Percentiles rank a stretch among this genome's conserved stretches.
These are phyloP conservation scores for Oncopeltus fasciatus DNA, from an alignment of 1,140 invertebrate genomes.

Conservation along the genomic window DNA sequence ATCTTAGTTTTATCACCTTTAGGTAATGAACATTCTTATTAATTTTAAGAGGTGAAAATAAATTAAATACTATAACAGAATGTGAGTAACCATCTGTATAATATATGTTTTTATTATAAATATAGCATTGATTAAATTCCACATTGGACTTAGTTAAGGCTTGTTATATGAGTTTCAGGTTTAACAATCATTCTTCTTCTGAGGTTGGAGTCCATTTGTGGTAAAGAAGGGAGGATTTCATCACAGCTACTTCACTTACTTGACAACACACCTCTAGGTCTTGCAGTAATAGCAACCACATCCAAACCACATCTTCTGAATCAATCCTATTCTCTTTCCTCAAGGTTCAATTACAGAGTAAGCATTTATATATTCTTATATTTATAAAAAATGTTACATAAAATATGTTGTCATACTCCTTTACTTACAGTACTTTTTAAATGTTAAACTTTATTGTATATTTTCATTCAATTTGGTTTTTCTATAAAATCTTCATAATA, in stretches of 20 bases:
- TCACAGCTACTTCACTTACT: not conserved
- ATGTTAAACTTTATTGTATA: not conserved
- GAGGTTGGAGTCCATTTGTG: not conserved
- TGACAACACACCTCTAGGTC: not conserved
- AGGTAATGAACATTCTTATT: no score
- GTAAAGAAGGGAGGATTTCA: not conserved
- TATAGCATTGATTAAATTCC: no score
- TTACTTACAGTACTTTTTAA: not conserved
- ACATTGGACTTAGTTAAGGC: no score
- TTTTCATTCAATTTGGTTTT: not conserved
- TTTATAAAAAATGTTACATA: no score
- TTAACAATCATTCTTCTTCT: slow-evolving; percentile 17
- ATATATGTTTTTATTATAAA: no score
- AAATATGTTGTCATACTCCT: not conserved
- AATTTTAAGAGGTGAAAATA: no score
- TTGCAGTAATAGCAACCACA: not conserved
- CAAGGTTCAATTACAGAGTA: not conserved
- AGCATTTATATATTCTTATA: no score
- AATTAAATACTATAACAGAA: no score
- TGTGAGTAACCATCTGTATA: no score
- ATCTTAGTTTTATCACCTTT: no score
- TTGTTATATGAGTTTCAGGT: no score
- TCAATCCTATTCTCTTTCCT: not conserved
- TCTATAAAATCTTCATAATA: not conserved
- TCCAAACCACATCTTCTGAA: not conserved